Percentiles rank a stretch among this genome's conserved stretches.
Evolutionary conservation across 2,113 vertebrate genomes (phyloP).

Genomic region (Sarotherodon lohbergeri): DNA sequence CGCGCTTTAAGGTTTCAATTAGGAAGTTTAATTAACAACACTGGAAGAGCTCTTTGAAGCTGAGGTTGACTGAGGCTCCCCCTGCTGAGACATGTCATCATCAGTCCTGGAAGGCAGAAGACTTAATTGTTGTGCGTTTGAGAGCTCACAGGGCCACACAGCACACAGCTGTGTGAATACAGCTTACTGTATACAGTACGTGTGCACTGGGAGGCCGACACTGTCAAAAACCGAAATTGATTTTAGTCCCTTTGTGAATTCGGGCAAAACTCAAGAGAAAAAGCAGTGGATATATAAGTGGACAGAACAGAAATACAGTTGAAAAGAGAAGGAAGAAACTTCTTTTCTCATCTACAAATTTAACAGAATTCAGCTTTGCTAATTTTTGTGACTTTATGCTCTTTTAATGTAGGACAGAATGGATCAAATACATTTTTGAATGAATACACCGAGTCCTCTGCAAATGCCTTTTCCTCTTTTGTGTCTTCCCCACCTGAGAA

Average conservation of each 20-base stretch:
- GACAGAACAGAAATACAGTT: background rate
- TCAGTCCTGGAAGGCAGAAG: background rate
- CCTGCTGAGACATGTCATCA: conserved; percentile 13
- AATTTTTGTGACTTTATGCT: background rate
- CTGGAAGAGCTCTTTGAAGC: conserved; percentile 3
- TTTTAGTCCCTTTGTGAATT: background rate
- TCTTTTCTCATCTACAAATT: background rate
- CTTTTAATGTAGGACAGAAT: background rate
- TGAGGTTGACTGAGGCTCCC: background rate
- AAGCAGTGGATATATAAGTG: background rate
- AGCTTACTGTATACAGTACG: background rate
- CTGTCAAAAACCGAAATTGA: background rate
- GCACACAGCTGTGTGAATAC: background rate
- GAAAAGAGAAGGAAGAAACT: background rate
- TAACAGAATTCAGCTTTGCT: background rate
- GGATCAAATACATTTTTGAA: background rate
- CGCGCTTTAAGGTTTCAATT: conserved; percentile 27
- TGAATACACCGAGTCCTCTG: background rate
- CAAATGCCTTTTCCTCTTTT: background rate
- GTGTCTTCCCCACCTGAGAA: background rate
- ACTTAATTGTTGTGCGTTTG: background rate
- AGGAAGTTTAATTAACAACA: conserved; percentile 18
- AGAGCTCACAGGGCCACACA: background rate
- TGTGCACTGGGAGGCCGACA: background rate
- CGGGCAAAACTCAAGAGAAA: background rate